Evolutionary conservation across 30 jellyfish, hydroid and myxozoan genomes (phyloP), one percentile per base, ranked within the genome.

Genomic region (Hydractinia echinata): DNA sequence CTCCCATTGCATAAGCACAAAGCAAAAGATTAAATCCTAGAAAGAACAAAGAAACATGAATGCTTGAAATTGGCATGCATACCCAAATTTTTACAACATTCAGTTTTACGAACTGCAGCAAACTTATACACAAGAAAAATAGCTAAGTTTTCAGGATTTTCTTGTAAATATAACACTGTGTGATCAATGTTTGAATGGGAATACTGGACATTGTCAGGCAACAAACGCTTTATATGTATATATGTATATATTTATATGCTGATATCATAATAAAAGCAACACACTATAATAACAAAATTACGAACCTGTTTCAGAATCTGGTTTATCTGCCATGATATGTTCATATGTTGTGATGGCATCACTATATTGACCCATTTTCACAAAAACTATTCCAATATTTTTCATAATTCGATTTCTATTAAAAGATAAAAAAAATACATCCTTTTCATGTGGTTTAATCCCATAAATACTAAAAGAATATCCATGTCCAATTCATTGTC

Each of bases 311-410:
- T 94, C 97, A 4, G 86, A 78, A 73, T 89, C 99, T 4, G 99
- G 99, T 58, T 87, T 88, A 66, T 86, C 96, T 1, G 96, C 82
- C 97, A 94, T 81, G 21, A 94, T 94, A 70, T 88, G 99, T 66
- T 94, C 97, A 60, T 84, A 94, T 52, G 99, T 84, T 82, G 99
- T 94, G 44, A 94, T 89, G 5, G 99, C 99, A 74, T 94, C 99
- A 54, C 90, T 72, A 73, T 94, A 94, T 76, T 94, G 99, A 13
- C 97, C 97, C 81, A 94, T 87, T 60, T 88, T 88, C 61, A 94
- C 86, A 72, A 94, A 94, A 11, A 88, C 99, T 16, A 84, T 67
- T 64, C 96, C 99, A 55, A 94, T 94, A 62, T 94, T 94, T 78
- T 85, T 85, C 99, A 94, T 94, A 76, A 94, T 88, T 66, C 83